Conservation (phyloP, 2,888 invertebrate species). For the Epistrophe grossulariae region DNA sequence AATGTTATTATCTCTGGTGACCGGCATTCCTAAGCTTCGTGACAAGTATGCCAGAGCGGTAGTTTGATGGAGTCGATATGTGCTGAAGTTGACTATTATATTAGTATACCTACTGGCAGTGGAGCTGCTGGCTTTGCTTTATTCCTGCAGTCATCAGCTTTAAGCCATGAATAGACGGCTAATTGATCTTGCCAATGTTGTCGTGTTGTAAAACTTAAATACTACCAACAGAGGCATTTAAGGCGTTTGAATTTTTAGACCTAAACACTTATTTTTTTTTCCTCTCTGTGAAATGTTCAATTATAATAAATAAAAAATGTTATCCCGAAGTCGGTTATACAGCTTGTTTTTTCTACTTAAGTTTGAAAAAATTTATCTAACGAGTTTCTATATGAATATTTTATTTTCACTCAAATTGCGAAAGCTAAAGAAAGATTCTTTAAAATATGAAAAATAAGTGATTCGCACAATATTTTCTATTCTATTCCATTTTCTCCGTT, state of each 20-base stretch:
- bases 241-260: constrained; percentile 4
- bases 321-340: neutral
- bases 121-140: constrained; percentile 3
- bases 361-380: too few species aligned
- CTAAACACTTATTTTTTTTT: neutral
- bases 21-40: constrained; percentile 75
- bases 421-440: too few species aligned
- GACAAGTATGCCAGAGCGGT: constrained; percentile 73
- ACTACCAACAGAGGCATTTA: neutral
- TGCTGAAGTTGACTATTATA: constrained; percentile 12
- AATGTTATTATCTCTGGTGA: constrained; percentile 75
- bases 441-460: too few species aligned
- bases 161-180: constrained; percentile 38
- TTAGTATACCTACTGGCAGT: neutral
- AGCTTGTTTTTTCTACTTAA: neutral
- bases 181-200: constrained; percentile 50
- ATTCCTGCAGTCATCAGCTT: constrained; percentile 18
- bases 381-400: too few species aligned
- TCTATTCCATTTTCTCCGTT: too few species aligned
- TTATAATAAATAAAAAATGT: neutral
- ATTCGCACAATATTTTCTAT: too few species aligned
- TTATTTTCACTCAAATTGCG: too few species aligned
- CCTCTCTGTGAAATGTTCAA: neutral
- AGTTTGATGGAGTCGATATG: constrained; percentile 43
- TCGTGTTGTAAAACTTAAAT: constrained; percentile 36